Evolutionary conservation across 2,113 vertebrate genomes (phyloP).

Genomic region (Apaloderma vittatum): DNA sequence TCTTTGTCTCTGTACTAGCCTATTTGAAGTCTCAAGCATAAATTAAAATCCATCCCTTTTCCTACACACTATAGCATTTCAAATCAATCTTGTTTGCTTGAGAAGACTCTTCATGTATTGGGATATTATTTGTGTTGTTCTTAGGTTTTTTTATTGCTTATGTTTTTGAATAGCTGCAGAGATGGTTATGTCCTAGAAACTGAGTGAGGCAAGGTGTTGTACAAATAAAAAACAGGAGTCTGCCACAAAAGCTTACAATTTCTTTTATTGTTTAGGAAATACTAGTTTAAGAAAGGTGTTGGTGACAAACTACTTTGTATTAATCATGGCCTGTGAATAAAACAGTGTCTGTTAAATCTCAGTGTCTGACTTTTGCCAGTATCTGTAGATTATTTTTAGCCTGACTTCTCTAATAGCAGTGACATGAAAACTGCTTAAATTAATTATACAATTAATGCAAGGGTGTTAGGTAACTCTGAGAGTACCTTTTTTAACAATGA

Average conservation of each 20-base stretch:
- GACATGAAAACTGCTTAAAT: not conserved
- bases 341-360: not conserved
- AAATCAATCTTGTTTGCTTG: not conserved
- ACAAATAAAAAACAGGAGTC: not conserved
- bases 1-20: not conserved
- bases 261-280: not conserved
- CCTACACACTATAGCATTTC: not conserved
- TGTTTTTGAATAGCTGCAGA: not conserved
- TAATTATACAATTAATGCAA: not conserved
- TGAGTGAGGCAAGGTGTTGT: not conserved
- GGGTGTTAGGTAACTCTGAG: not conserved
- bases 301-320: not conserved
- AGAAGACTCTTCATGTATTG: not conserved
- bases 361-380: not conserved
- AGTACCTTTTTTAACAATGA: not conserved
- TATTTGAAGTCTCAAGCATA: not conserved
- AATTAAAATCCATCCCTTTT: not conserved
- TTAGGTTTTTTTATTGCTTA: constrained; percentile 2
- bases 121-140: not conserved
- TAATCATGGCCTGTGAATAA: not conserved
- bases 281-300: not conserved
- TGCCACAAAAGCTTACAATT: not conserved
- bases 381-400: not conserved
- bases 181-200: not conserved
- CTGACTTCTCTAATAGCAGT: not conserved